A percentile compares a stretch with the other conserved stretches of the same genome.
These are phyloP conservation scores for Scomber japonicus DNA, from an alignment of 2,113 vertebrate genomes.

Conservation along the genomic window DNA sequence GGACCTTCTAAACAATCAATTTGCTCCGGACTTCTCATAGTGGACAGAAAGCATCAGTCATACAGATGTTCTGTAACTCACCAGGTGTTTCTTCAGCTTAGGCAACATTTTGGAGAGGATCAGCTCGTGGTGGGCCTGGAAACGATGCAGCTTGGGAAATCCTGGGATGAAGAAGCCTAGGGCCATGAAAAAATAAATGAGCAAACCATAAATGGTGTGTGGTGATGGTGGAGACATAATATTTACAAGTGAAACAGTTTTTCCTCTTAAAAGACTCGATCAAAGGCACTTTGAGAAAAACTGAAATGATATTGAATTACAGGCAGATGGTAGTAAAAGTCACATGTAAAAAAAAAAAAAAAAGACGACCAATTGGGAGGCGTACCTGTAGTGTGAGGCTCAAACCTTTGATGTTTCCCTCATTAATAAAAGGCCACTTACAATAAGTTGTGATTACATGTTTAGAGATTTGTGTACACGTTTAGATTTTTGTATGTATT, in stretches of 20 bases:
- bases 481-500: too few species aligned
- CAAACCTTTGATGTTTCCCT: too few species aligned
- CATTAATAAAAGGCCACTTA: too few species aligned
- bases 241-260: conserved; percentile 3
- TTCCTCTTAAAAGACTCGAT: neutral
- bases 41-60: conserved; percentile 1
- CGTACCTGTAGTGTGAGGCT: too few species aligned
- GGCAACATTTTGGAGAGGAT: conserved; percentile 92
- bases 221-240: neutral
- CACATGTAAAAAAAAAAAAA: too few species aligned
- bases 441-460: too few species aligned
- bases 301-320: too few species aligned
- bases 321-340: too few species aligned
- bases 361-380: too few species aligned
- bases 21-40: neutral
- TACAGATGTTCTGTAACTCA: conserved; percentile 63
- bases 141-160: conserved; percentile 93
- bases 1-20: neutral
- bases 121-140: conserved; percentile 92
- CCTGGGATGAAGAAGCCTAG: conserved; percentile 93
- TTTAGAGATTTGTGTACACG: too few species aligned
- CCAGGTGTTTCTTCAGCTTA: conserved; percentile 92
- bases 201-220: neutral
- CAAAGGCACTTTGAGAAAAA: neutral
- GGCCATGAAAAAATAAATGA: conserved; percentile 1